Evolutionary conservation across 2,113 vertebrate species (phyloP), one percentile per base, ranked within the genome.

Genomic region (Channa argus): DNA sequence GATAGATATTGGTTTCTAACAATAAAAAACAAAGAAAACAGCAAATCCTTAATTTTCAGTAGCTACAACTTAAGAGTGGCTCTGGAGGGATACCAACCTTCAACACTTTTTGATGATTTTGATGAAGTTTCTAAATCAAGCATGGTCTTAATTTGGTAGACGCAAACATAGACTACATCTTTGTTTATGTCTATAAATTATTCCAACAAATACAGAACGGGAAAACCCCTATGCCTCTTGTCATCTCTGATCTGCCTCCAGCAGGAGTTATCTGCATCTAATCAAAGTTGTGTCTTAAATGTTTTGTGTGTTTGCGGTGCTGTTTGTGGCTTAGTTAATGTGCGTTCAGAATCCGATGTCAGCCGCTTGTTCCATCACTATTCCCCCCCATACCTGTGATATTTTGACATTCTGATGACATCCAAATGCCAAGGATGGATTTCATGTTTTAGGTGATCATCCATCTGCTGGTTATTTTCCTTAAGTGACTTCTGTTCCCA

Each of bases 141-240:
- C 45, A 50, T 53, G 72, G 58, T 70, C 13, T 50, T 64, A 11
- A 79, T 85, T 75, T 68, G 36, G 56, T 34, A 14, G 37, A 69
- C 51, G 63, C 58, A 77, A 67, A 86, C 46, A 64, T 37, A 83
- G 77, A 71, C 74, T 53, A 6, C 67, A 34, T 65, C 15, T 73
- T 65, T 80, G 73, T 84, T 86, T 82, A 83, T 63, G 58, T 5
- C 38, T 73, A 15, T 24, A 71, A 71, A 86, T 80, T 62, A 63
- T 38, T 71, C 58, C 43, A 65, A 52, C 45, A 65, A 76, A 80
- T 47, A 47, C 70, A 61, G 49, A 56, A 68, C 49, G 70, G 75
- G 51, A 79, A 80, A 82, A 37, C 52, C 62, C 45, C 46, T 6
- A 6, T 62, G 34, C 15, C 51, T 56, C 41, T 38, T 53, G 50